These are phyloP conservation scores for Argopecten irradians DNA, from an alignment of 1,140 invertebrate genomes.

Conservation along the genomic window DNA sequence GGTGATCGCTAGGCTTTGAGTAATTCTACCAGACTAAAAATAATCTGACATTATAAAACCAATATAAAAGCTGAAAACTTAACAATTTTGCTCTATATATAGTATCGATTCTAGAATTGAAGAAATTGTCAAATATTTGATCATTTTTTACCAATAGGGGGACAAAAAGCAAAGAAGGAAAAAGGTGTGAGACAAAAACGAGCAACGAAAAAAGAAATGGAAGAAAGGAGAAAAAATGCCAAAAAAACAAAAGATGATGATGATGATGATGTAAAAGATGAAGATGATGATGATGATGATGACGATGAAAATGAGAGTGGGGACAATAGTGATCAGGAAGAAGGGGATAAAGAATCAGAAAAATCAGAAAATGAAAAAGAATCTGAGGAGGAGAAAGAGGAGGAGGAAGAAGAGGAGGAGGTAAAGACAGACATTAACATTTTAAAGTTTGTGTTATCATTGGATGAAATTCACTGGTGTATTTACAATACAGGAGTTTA, in stretches of 20 bases:
- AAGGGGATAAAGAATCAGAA: conserved; percentile 27
- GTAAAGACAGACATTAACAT: conserved; percentile 37
- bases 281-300: conserved; percentile 46
- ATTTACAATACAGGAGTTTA: too few species aligned
- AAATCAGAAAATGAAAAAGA: conserved; percentile 19
- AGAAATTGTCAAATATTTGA: neutral
- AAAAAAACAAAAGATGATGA: conserved; percentile 32
- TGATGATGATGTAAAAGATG: conserved; percentile 39
- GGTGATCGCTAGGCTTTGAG: too few species aligned
- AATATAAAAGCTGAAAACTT: too few species aligned
- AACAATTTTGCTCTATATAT: too few species aligned
- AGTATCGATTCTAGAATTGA: neutral
- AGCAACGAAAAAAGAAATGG: conserved; percentile 35
- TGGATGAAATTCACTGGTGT: too few species aligned
- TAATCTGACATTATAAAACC: too few species aligned
- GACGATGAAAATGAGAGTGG: conserved; percentile 30
- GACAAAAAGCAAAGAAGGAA: conserved; percentile 5
- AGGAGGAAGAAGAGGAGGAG: conserved; percentile 31
- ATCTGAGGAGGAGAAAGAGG: conserved; percentile 41
- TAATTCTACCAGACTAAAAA: too few species aligned
- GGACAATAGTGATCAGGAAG: conserved; percentile 38
- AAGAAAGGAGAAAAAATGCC: conserved; percentile 31
- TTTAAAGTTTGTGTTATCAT: too few species aligned
- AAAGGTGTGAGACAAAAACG: neutral
- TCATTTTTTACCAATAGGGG: neutral